These are phyloP conservation scores for Hestina assimilis DNA, from an alignment of 1,140 invertebrate species.

Conservation along the genomic window DNA sequence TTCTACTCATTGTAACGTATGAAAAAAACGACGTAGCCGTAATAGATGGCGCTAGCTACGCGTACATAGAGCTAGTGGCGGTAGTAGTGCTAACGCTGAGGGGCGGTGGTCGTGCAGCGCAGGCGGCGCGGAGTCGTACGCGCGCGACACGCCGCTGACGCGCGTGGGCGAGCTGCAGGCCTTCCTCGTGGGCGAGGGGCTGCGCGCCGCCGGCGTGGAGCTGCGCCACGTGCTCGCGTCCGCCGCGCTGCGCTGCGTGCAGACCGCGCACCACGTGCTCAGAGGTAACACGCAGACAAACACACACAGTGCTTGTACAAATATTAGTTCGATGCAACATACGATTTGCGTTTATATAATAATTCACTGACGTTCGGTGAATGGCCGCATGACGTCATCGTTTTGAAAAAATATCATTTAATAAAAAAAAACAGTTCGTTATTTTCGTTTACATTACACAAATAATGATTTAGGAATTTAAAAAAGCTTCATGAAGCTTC, in stretches of 20 bases:
- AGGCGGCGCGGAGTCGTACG: conserved; percentile 60
- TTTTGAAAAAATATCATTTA: too few relatives aligned
- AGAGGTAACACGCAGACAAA: conserved; percentile 63
- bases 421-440: too few relatives aligned
- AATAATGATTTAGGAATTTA: too few relatives aligned
- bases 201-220: conserved; percentile 82
- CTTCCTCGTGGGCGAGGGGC: conserved; percentile 86
- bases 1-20: too few relatives aligned
- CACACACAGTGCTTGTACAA: background rate
- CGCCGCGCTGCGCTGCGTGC: conserved; percentile 93
- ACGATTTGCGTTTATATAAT: too few relatives aligned
- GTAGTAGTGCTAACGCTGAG: conserved; percentile 6
- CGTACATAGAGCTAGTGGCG: conserved; percentile 7
- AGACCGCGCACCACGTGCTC: conserved; percentile 88
- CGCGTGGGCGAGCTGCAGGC: conserved; percentile 88
- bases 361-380: too few relatives aligned
- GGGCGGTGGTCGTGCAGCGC: conserved; percentile 29
- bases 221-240: conserved; percentile 89
- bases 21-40: too few relatives aligned
- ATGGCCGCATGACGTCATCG: too few relatives aligned
- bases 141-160: conserved; percentile 91
- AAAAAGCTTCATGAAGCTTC: too few relatives aligned
- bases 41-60: too few relatives aligned
- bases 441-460: too few relatives aligned
- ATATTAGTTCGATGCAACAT: too few relatives aligned